Evolutionary conservation across 2,888 invertebrate species (phyloP).

Genomic region (Leptinotarsa juncta): DNA sequence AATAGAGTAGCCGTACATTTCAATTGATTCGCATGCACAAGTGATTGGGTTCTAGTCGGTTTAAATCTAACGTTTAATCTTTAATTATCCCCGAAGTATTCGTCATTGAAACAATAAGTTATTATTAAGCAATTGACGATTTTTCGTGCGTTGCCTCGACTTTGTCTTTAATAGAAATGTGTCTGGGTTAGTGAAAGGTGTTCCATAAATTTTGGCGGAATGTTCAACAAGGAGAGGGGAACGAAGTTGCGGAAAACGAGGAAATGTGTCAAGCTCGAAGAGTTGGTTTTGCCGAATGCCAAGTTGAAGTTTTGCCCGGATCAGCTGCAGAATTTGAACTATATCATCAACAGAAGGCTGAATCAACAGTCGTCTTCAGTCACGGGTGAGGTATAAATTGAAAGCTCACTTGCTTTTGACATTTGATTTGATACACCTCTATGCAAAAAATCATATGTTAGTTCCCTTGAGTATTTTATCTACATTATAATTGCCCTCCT

Average conservation of each 20-base stretch:
- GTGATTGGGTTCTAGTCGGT: conserved; percentile 33
- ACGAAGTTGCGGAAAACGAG: conserved; percentile 46
- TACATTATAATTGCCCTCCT: too few species aligned
- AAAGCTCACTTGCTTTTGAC: too few species aligned
- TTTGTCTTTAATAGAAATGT: conserved; percentile 15
- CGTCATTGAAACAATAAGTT: conserved; percentile 46
- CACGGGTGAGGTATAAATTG: background rate
- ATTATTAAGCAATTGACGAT: conserved; percentile 42
- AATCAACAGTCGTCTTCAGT: conserved; percentile 36
- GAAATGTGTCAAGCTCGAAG: conserved; percentile 60
- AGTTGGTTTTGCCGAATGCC: conserved; percentile 65
- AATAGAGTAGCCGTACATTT: conserved; percentile 45
- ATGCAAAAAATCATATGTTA: too few species aligned
- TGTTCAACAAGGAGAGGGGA: conserved; percentile 49
- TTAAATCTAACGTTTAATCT: conserved; percentile 36
- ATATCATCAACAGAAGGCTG: conserved; percentile 62
- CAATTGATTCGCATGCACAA: conserved; percentile 43
- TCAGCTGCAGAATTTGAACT: conserved; percentile 68
- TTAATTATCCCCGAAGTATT: conserved; percentile 43
- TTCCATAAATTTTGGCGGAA: conserved; percentile 29
- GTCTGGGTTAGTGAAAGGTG: conserved; percentile 19
- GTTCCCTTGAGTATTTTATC: too few species aligned
- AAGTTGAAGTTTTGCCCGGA: conserved; percentile 67
- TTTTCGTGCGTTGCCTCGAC: conserved; percentile 32
- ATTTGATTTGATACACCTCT: too few species aligned